Evolutionary conservation across 2,797 vertebrate species (phyloP), one percentile per base, ranked within the genome.

Genomic region (Gila robusta): DNA sequence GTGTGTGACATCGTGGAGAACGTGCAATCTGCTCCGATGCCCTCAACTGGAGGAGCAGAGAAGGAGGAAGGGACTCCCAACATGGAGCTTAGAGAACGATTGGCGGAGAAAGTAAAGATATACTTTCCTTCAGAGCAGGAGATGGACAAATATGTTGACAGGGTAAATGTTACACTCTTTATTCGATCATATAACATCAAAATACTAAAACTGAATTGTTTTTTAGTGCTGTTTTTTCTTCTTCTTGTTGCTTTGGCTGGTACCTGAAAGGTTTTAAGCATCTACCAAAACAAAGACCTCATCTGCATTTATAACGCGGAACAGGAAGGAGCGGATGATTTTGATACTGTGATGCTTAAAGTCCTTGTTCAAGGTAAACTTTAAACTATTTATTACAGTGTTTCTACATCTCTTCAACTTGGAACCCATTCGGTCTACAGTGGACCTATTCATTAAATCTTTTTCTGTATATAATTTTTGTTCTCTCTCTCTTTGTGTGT

Each of bases 271-370:
- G 90, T 94, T 85, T 90, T 97, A 87, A 95, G 93, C 84, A 96
- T 98, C 90, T 96, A 97, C 91, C 94, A 95, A 66, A 95, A 94
- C 88, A 95, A 93, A 90, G 94, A 97, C 62, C 88, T 97, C 47
- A 96, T 98, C 74, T 97, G 96, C 0, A 87, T 98, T 86, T 97
- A 96, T 86, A 92, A 97, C 0, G 94, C 92, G 82, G 94, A 97
- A 7, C 95, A 97, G 59, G 97, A 97, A 1, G 96, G 95, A 19
- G 91, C 95, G 0, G 96, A 97, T 69, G 97, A 98, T 56, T 97
- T 98, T 87, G 97, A 98, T 86, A 98, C 96, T 1, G 95, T 98
- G 0, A 94, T 98, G 81, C 94, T 98, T 49, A 97, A 95, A 92
- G 91, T 96, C 0, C 92, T 98, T 8, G 97, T 98, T 70, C 94